phyloP scores from a whole-genome alignment of 30 jellyfish, hydroid and myxozoan genomes.

The Morbakka virulenta region DNA sequence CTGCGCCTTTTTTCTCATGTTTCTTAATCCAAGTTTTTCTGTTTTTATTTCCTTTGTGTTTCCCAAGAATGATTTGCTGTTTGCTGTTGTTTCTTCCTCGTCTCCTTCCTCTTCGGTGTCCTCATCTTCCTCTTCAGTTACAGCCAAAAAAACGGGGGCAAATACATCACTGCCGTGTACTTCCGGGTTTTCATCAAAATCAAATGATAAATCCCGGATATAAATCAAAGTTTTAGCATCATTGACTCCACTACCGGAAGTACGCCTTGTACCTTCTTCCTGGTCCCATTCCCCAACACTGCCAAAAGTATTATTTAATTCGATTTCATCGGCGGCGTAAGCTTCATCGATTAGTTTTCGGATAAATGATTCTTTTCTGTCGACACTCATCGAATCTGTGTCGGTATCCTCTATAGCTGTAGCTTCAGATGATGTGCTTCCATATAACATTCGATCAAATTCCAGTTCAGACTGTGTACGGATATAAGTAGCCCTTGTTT shows the following conservation, averaged over 20 bases:
- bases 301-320: not conserved
- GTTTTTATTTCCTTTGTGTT: no score
- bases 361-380: not conserved
- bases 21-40: slow-evolving; percentile 47
- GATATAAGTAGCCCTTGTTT: no score
- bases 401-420: no score
- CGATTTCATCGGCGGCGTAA: slow-evolving; percentile 1
- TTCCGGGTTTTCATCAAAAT: slow-evolving; percentile 84
- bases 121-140: slow-evolving; percentile 91
- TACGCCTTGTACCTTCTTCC: not conserved
- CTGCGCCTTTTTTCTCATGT: slow-evolving; percentile 72
- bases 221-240: no score
- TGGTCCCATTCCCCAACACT: not conserved
- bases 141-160: slow-evolving; percentile 96
- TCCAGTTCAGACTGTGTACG: no score
- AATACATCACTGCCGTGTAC: slow-evolving; percentile 69
- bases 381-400: not conserved
- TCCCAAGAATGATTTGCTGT: no score
- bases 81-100: no score
- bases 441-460: no score
- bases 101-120: no score
- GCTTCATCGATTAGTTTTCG: slow-evolving; percentile 20
- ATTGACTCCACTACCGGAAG: slow-evolving; percentile 9
- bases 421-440: no score
- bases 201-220: slow-evolving; percentile 79